Conservation (phyloP, 1,140 invertebrate species). For the Oryzaephilus surinamensis region DNA sequence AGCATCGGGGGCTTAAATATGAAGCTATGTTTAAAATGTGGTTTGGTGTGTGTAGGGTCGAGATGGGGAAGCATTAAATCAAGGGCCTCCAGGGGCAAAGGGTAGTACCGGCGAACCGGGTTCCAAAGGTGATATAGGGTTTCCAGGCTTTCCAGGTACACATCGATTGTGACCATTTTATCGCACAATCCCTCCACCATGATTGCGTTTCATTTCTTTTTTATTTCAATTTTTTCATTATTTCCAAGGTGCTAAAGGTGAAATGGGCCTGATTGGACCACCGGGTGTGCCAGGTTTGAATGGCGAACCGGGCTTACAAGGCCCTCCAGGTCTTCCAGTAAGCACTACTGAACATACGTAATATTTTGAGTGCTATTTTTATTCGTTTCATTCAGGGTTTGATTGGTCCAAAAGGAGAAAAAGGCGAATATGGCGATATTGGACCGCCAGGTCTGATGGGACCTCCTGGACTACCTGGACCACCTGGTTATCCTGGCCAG, state of each 20-base stretch:
- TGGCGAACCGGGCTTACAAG: slow-evolving; percentile 77
- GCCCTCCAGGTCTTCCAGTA: slow-evolving; percentile 72
- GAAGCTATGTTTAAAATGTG: slow-evolving; percentile 28
- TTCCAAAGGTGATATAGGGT: slow-evolving; percentile 77
- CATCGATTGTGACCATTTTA: neutral
- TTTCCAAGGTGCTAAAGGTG: slow-evolving; percentile 33
- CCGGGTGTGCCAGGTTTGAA: slow-evolving; percentile 68
- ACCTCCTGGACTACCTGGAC: slow-evolving; percentile 55
- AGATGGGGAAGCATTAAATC: slow-evolving; percentile 37
- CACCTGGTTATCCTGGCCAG: slow-evolving; percentile 75
- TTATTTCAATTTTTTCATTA: neutral
- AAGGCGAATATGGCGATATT: slow-evolving; percentile 84
- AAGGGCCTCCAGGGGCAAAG: slow-evolving; percentile 38
- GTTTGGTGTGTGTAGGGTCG: slow-evolving; percentile 35
- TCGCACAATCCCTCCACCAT: neutral
- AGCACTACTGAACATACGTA: neutral
- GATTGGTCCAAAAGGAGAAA: slow-evolving; percentile 75
- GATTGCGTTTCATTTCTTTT: slow-evolving; percentile 5
- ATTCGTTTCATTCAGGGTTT: slow-evolving; percentile 46
- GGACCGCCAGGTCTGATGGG: slow-evolving; percentile 79
- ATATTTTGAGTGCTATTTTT: neutral
- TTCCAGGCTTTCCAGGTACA: slow-evolving; percentile 44
- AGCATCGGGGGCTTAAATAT: too few relatives aligned
- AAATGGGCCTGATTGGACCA: slow-evolving; percentile 57
- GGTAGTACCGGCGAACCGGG: slow-evolving; percentile 55